Base-by-base conservation (phyloP, 1,140 invertebrate species). In the Lordiphosa stackelbergi region DNA sequence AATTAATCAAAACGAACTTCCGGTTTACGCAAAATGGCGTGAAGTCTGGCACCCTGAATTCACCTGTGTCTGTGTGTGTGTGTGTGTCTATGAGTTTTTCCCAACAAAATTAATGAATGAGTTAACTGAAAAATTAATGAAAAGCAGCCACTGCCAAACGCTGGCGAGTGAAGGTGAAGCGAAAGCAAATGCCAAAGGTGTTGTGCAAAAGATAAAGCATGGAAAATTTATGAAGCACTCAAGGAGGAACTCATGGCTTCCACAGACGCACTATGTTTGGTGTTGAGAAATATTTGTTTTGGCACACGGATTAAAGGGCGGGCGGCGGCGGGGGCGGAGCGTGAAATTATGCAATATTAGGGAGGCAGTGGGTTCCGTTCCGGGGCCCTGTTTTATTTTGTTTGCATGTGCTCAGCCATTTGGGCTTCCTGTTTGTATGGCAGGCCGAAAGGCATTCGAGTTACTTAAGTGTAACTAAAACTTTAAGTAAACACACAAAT, bases 1-100 rank as follows among this genome's bases (percentile, higher is more conserved):
- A 85, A 85, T 85, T 85, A 85, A 85, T 85, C 81, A 85, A 85
- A 85, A 85, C 75, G 51, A 65, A 85, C 81, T 85, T 85, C 81
- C 81, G 81, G 81, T 77, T 85, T 85, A 85, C 81, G 72, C 81
- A 85, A 81, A 85, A 81, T 75, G 77, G 77, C 77, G 77, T 83
- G 77, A 81, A 81, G 75, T 77, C 72, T 69, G 77, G 71, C 75
- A 83, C 77, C 64, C 54, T 58, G 49, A 52, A 37, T 41, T 22
- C 37, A 7, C 31, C 43, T 34, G 48, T 54, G 59, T 24, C 10
- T 47, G 43, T 37, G 31, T 47, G 43, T 46, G 45, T 42, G 24
- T 38, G 47, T 60, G 41, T 58, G 51, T 53, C 54, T 71, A 65
- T 68, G 63, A 69, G 68, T 63, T 64, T 53, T 63, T 68, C 11